Conservation (phyloP, 2,113 vertebrate species). For the Tylochromis polylepis region DNA sequence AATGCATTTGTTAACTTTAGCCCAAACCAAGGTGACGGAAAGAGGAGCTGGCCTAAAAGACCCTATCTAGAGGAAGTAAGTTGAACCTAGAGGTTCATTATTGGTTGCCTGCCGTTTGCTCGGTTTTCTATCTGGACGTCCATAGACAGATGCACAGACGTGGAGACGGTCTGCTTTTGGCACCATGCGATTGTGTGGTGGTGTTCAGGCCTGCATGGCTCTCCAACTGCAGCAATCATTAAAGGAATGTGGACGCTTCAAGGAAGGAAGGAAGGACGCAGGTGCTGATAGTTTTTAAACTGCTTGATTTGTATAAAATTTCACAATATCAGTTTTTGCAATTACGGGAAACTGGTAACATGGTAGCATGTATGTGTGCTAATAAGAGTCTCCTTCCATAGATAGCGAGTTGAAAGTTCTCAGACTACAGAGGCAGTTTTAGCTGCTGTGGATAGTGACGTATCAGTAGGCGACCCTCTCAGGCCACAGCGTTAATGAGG, state of each 20-base stretch:
- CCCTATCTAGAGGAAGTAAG: not conserved
- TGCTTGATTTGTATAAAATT: too few species aligned
- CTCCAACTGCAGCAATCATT: too few species aligned
- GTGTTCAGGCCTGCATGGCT: not conserved
- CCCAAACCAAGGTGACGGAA: not conserved
- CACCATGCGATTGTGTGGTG: too few species aligned
- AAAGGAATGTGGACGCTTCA: not conserved
- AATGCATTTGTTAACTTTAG: not conserved
- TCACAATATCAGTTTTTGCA: too few species aligned
- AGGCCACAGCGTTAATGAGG: not conserved
- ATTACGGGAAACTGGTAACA: too few species aligned
- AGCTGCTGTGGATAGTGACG: rapidly evolving
- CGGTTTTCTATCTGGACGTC: not conserved
- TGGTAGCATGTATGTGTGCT: not conserved
- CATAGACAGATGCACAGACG: rapidly evolving
- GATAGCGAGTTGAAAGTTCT: not conserved
- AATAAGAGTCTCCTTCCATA: not conserved
- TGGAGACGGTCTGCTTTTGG: too few species aligned
- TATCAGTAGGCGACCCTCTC: not conserved
- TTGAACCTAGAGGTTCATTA: not conserved
- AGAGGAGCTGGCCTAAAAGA: not conserved
- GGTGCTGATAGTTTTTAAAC: too few species aligned
- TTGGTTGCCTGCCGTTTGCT: not conserved
- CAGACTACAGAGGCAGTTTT: rapidly evolving
- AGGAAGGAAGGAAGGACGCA: not conserved